Conservation (phyloP, 1,140 invertebrate species). For the Drosophila erecta region DNA sequence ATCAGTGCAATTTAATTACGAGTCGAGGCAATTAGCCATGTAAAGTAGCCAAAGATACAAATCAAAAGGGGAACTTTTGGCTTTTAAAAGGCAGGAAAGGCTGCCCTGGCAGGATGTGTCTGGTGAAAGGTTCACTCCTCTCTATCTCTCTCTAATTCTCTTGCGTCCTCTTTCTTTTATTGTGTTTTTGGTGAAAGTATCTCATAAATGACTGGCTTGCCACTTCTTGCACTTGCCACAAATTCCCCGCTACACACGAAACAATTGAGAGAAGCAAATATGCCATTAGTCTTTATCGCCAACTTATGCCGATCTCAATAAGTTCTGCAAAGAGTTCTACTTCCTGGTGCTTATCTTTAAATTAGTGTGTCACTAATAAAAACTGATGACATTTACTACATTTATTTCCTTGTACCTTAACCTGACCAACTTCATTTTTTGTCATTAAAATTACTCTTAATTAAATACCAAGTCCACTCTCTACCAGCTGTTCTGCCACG, state of each 20-base stretch:
- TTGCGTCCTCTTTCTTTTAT: slow-evolving; percentile 47
- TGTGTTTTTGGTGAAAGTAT: slow-evolving; percentile 74
- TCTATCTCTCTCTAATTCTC: slow-evolving; percentile 1
- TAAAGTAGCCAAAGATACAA: slow-evolving; percentile 71
- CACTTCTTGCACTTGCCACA: slow-evolving; percentile 44
- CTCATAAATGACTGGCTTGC: slow-evolving; percentile 69
- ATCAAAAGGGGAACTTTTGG: slow-evolving; percentile 28
- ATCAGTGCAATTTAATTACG: slow-evolving; percentile 81
- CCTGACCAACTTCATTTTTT: slow-evolving; percentile 8
- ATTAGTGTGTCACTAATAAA: too few species aligned
- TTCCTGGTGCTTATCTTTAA: background rate
- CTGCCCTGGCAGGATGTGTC: slow-evolving; percentile 19
- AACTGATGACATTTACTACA: background rate
- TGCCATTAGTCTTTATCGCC: background rate
- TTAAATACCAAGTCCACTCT: slow-evolving; percentile 66
- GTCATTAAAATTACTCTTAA: slow-evolving; percentile 72
- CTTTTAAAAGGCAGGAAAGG: background rate
- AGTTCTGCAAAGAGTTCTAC: background rate
- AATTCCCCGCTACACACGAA: slow-evolving; percentile 1
- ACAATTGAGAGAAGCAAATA: background rate
- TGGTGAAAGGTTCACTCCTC: slow-evolving; percentile 65
- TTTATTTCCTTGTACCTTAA: background rate
- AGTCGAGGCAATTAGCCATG: slow-evolving; percentile 73
- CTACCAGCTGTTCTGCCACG: slow-evolving; percentile 59
- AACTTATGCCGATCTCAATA: background rate